These are phyloP conservation scores for Mya arenaria DNA, from an alignment of 1,140 invertebrate genomes.

Conservation along the genomic window DNA sequence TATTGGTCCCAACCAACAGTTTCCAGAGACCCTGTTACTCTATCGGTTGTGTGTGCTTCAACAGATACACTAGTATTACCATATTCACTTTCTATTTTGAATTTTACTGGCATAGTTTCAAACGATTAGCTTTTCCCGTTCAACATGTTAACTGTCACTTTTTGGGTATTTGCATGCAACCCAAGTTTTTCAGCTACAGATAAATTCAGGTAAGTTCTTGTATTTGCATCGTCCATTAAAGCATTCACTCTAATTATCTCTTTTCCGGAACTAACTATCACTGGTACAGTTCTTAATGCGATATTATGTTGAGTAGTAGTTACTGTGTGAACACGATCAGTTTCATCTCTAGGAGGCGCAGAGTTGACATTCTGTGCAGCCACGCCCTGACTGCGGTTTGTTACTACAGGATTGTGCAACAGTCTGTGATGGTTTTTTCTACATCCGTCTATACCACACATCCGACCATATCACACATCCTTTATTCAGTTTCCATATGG, in stretches of 20 bases:
- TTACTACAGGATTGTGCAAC: too few relatives aligned
- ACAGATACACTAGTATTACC: neutral
- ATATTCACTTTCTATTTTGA: conserved; percentile 9
- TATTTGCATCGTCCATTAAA: conserved; percentile 26
- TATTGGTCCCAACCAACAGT: neutral
- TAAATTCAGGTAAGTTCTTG: conserved; percentile 19
- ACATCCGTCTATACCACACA: neutral
- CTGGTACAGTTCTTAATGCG: conserved; percentile 17
- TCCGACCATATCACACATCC: neutral
- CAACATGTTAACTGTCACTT: neutral
- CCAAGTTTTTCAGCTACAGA: conserved; percentile 20
- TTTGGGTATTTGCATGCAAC: neutral
- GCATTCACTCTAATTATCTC: neutral
- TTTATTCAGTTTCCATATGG: neutral
- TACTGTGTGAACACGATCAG: too few relatives aligned
- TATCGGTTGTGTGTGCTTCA: conserved; percentile 14
- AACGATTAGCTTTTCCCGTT: neutral
- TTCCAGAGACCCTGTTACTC: neutral
- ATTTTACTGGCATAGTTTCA: conserved; percentile 1
- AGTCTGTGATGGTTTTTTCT: neutral
- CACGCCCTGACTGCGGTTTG: too few relatives aligned
- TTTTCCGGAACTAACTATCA: neutral
- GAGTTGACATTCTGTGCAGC: too few relatives aligned
- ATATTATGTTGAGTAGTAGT: too few relatives aligned
- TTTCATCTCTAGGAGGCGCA: too few relatives aligned